A percentile compares a stretch with the other conserved stretches of the same genome.
Evolutionary conservation across 2,888 invertebrate genomes (phyloP).

Genomic region (Lasiommata megera): DNA sequence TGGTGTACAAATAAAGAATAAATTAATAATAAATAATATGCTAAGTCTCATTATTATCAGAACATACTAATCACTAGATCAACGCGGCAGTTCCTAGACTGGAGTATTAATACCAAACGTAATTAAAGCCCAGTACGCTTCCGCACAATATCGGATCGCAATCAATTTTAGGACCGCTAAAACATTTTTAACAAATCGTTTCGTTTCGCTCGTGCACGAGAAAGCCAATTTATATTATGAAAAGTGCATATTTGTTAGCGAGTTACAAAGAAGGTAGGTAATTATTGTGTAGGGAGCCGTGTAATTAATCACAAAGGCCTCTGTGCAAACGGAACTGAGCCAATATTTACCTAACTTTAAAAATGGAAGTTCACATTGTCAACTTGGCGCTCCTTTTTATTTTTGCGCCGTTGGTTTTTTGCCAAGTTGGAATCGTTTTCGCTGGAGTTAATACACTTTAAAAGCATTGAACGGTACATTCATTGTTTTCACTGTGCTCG

Average conservation of each 20-base stretch:
- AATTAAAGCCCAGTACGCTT: too few relatives aligned
- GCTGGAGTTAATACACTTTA: constrained; percentile 36
- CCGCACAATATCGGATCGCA: not conserved
- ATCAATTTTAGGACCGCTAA: not conserved
- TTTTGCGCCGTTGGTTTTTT: constrained; percentile 36
- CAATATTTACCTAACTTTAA: constrained; percentile 38
- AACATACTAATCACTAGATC: too few relatives aligned
- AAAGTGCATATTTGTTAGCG: constrained; percentile 40
- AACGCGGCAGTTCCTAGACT: too few relatives aligned
- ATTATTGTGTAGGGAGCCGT: constrained; percentile 12
- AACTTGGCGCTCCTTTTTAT: constrained; percentile 29
- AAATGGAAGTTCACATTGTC: constrained; percentile 38
- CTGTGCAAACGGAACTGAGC: constrained; percentile 31
- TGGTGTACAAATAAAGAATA: too few relatives aligned
- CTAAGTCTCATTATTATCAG: too few relatives aligned
- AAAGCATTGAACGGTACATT: constrained; percentile 31
- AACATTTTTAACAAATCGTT: not conserved
- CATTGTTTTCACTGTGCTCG: constrained; percentile 28
- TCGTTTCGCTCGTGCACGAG: not conserved
- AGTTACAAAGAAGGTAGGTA: constrained; percentile 38
- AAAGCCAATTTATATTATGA: constrained; percentile 27
- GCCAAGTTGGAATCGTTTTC: constrained; percentile 37
- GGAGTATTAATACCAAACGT: too few relatives aligned
- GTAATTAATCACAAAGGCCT: constrained; percentile 36
- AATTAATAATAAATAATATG: too few relatives aligned